Conservation (phyloP, 37 sponge, comb jelly and placozoan genomes). For the Corticium candelabrum region DNA sequence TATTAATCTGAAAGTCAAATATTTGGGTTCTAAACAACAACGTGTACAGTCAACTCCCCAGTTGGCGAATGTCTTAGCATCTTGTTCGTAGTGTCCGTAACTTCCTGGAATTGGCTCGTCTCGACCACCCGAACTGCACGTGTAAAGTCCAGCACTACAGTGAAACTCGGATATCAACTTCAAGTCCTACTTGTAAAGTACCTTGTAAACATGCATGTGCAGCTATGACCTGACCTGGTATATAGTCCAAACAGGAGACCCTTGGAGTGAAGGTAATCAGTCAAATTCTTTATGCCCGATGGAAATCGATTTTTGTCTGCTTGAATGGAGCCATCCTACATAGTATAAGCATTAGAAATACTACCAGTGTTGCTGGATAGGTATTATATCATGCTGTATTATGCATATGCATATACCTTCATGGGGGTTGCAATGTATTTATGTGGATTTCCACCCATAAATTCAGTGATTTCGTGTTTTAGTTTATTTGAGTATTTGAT, state of each 20-base stretch:
- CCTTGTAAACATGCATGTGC: too few species aligned
- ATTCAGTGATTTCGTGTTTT: too few species aligned
- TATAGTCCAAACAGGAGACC: slow-evolving; percentile 84
- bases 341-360: slow-evolving; percentile 44
- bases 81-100: slow-evolving; percentile 73
- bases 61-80: slow-evolving; percentile 62
- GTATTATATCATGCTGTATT: too few species aligned
- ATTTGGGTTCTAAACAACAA: too few species aligned
- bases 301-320: slow-evolving; percentile 53
- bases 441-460: too few species aligned
- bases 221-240: slow-evolving; percentile 35
- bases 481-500: too few species aligned
- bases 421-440: too few species aligned
- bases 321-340: slow-evolving; percentile 20
- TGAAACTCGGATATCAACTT: too few species aligned
- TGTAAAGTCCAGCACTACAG: slow-evolving; percentile 54
- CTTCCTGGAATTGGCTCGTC: slow-evolving; percentile 65
- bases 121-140: slow-evolving; percentile 61
- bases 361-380: slow-evolving; percentile 29
- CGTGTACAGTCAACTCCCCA: slow-evolving; percentile 64
- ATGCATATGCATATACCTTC: too few species aligned
- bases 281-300: slow-evolving; percentile 43
- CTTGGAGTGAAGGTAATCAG: slow-evolving; percentile 52
- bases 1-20: too few species aligned
- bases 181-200: too few species aligned